These are phyloP conservation scores for Callaeas wilsoni DNA, from an alignment of 2,113 vertebrate genomes.

Conservation along the genomic window DNA sequence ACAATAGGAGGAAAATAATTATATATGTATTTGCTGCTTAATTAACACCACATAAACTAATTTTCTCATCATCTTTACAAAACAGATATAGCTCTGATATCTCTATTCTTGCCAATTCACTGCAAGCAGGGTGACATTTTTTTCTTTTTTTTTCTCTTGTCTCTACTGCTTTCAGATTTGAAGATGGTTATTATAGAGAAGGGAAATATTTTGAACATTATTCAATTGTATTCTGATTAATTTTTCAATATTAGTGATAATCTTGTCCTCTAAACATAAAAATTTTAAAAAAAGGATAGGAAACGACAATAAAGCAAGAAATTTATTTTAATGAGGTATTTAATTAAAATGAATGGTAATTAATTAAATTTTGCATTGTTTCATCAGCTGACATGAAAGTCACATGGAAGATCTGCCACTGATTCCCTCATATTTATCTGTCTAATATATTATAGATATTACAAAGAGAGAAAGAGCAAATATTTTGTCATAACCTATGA, in stretches of 20 bases:
- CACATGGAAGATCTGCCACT: not conserved
- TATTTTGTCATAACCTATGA: not conserved
- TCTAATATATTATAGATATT: not conserved
- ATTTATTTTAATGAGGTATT: not conserved
- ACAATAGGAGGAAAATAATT: not conserved
- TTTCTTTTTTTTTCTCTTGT: not conserved
- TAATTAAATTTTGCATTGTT: not conserved
- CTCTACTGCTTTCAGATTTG: not conserved
- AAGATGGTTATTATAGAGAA: not conserved
- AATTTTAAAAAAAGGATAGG: fast-evolving
- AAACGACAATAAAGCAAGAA: not conserved
- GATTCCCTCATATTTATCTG: not conserved
- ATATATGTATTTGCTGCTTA: not conserved
- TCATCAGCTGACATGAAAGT: not conserved
- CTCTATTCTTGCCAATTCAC: not conserved
- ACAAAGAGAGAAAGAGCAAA: not conserved
- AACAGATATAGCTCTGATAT: not conserved
- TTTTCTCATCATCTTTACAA: not conserved
- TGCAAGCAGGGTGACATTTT: not conserved
- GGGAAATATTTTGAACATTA: not conserved
- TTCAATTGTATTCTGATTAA: not conserved
- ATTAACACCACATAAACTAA: not conserved
- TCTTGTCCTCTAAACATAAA: not conserved
- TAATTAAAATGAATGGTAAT: not conserved
- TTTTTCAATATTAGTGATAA: not conserved